Conservation (phyloP, 2,113 vertebrate species). For the Leucoraja erinaceus region DNA sequence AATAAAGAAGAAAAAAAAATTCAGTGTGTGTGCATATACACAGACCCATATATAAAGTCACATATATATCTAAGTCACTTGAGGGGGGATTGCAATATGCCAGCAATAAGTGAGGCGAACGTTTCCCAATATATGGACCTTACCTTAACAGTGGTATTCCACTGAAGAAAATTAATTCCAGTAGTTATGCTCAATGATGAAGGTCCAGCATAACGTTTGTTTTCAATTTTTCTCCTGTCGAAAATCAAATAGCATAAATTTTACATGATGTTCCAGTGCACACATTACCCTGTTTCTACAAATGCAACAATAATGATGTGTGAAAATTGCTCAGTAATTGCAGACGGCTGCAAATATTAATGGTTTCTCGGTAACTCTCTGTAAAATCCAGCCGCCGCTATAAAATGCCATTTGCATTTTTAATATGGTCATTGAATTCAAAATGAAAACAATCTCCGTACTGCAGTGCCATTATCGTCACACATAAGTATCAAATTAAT, state of each 20-base stretch:
- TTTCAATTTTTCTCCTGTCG: slow-evolving; percentile 24
- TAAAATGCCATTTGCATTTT: slow-evolving; percentile 7
- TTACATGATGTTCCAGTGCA: not conserved
- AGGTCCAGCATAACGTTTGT: not conserved
- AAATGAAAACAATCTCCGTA: slow-evolving; percentile 10
- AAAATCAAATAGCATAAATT: slow-evolving; percentile 24
- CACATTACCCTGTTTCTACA: not conserved
- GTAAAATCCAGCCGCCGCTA: not conserved
- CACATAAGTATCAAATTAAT: slow-evolving; percentile 26
- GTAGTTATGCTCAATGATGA: not conserved
- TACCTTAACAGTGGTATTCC: not conserved
- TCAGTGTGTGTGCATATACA: no score
- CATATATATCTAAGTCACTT: not conserved
- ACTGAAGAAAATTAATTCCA: not conserved
- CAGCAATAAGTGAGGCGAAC: not conserved
- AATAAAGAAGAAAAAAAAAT: no score
- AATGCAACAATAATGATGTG: slow-evolving; percentile 17
- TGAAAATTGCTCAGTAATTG: slow-evolving; percentile 35
- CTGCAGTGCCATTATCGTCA: not conserved
- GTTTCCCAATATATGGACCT: not conserved
- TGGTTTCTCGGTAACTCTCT: not conserved
- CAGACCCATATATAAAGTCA: no score
- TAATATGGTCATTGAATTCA: not conserved
- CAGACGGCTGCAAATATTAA: slow-evolving; percentile 19
- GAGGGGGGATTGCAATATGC: not conserved